Conservation (phyloP, 2,888 invertebrate genomes). For the Uloborus plumipes region DNA sequence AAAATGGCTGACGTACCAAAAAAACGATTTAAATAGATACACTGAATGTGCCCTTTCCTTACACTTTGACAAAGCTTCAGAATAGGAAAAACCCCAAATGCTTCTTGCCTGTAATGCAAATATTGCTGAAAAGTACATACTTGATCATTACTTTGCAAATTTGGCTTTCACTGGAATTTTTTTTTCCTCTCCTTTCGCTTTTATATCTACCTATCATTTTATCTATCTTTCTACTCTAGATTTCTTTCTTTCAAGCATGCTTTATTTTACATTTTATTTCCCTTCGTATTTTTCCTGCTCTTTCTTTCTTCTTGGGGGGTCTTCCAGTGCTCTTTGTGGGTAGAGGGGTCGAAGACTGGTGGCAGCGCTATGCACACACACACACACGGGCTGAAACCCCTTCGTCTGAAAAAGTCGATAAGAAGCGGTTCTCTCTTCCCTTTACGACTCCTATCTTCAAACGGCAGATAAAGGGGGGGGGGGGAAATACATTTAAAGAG, state of each 20-base stretch:
- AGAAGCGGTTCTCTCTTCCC: constrained; percentile 5
- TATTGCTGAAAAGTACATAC: constrained; percentile 42
- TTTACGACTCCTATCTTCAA: constrained; percentile 24
- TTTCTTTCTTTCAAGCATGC: constrained; percentile 29
- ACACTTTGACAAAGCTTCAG: constrained; percentile 24
- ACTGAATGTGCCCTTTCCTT: constrained; percentile 11
- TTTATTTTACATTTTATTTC: constrained; percentile 48
- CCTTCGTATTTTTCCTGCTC: not conserved
- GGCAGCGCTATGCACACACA: constrained; percentile 39
- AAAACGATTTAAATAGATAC: constrained; percentile 42
- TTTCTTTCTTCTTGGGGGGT: constrained; percentile 1
- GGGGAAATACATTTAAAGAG: constrained; percentile 14
- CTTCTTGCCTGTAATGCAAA: constrained; percentile 34
- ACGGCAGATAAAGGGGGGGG: constrained; percentile 16
- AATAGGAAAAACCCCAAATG: constrained; percentile 5
- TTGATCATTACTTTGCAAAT: constrained; percentile 61
- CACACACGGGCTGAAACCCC: constrained; percentile 29
- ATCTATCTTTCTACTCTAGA: constrained; percentile 39
- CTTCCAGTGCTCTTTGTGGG: constrained; percentile 29
- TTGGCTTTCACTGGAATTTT: constrained; percentile 45
- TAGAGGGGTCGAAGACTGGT: constrained; percentile 28
- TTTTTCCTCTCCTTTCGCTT: constrained; percentile 12
- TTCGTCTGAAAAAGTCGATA: constrained; percentile 54
- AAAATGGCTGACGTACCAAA: constrained; percentile 49
- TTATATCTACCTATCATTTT: constrained; percentile 33